Base-by-base conservation (phyloP, 2,888 invertebrate genomes). In the Cataglyphis altisquamis region DNA sequence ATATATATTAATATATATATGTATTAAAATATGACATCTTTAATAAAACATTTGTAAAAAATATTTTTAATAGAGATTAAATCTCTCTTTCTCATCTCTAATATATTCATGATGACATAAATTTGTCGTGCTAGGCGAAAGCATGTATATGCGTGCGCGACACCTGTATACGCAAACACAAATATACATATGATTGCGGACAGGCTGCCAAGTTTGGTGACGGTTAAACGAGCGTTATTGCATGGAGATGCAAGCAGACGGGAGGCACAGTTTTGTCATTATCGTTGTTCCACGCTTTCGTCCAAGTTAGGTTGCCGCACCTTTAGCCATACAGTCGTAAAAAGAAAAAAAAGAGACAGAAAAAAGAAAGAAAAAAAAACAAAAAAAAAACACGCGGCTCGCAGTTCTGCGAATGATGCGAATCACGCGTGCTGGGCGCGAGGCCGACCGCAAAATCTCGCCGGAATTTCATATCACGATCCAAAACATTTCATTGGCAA, bases 191-290 rank as follows among this genome's bases (percentile, higher is more conserved):
- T 32, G 21, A 60, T 78, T 78, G 78, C 60, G 78, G 70, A 80
- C 78, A 80, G 45, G 70, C 36, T 80, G 78, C 78, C 78, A 80
- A 70, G 78, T 78, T 68, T 62, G 60, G 78, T 36, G 68, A 48
- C 25, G 36, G 60, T 66, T 80, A 70, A 80, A 80, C 60, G 60
- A 68, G 60, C 60, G 70, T 45, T n/a, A 68, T 80, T 80, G 67
- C 67, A 41, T 36, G 15, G n/a, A 25, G 15, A 18, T n/a, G n/a
- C 21, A 5, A 15, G 39, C 36, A 25, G 8, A 29, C 66, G 52
- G 18, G 9, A 29, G 36, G 36, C 41, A 9, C 32, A 60, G 45
- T 67, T 41, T 77, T 66, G 66, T 80, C 68, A 80, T 80, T 80
- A 80, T 29, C 45, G 70, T 45, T 60, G 60, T 60, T 45, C 70